Base-by-base conservation (phyloP, 2,113 vertebrate genomes). In the Neodontobutis hainanensis region DNA sequence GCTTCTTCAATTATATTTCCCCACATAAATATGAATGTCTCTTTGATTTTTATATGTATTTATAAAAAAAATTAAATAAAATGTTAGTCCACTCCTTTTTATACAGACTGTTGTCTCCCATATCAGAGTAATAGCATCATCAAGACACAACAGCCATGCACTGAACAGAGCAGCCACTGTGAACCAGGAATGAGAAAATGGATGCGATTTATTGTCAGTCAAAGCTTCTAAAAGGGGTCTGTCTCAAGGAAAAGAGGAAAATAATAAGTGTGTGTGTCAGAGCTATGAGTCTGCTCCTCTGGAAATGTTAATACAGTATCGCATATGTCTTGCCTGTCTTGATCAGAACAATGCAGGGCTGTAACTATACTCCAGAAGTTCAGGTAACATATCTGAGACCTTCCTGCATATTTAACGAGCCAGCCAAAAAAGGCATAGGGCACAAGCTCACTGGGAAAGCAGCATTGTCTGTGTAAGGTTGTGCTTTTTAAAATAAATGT, bases 381-480 rank as follows among this genome's bases (percentile, higher is more conserved):
- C 88, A 75, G 80, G 80, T 90, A 77, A 84, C 85, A 66, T 76
- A 67, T 83, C 74, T 68, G 64, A 84, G 67, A 81, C 65, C 82
- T 77, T 86, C 83, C 82, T 90, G 79, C 75, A 89, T 90, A 82
- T 89, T 91, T 89, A 82, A 88, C 59, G 63, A 83, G 80, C 47
- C 45, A 68, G 66, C 27, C 8, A 64, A 62, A 55, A n/a, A 63
- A 75, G 58, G 7, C 58, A 48, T 32, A 48, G 72, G 38, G 45
- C 64, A 67, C n/a, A 75, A 47, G 12, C 44, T 11, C 15, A 15
- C 42, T 27, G 42, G 19, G 38, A 36, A 56, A 68, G 11, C 0
- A 47, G 5, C 43, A 66, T 40, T 32, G 52, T 45, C 47, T 19
- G 0, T 42, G 12, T 68, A 58, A 44, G 32, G 38, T 61, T 72